A percentile compares a stretch with the other conserved stretches of the same genome.
These are phyloP conservation scores for Leucopsar rothschildi DNA, from an alignment of 2,113 vertebrate species.

Conservation along the genomic window DNA sequence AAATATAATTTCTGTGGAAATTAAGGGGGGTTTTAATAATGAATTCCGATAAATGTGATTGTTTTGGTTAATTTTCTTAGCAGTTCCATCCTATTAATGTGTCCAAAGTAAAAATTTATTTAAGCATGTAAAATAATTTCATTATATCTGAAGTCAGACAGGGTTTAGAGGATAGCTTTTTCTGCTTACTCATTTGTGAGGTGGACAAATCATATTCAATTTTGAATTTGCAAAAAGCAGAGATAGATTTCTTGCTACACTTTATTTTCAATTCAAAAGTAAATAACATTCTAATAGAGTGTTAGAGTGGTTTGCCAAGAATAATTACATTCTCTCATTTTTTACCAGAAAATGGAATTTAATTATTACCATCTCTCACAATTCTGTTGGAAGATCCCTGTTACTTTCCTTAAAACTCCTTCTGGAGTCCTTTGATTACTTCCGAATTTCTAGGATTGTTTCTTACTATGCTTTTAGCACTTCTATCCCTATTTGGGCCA, in stretches of 20 bases:
- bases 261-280: neutral
- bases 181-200: neutral
- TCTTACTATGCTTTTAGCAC: neutral
- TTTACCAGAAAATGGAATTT: neutral
- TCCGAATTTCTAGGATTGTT: neutral
- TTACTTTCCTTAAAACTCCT: neutral
- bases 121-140: neutral
- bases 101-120: neutral
- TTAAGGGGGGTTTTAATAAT: neutral
- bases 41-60: neutral
- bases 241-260: neutral
- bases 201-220: neutral
- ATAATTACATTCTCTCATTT: neutral
- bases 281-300: neutral
- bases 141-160: neutral
- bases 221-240: neutral
- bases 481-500: neutral
- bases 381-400: neutral
- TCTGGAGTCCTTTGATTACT: neutral
- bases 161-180: neutral
- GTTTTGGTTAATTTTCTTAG: neutral
- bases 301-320: neutral
- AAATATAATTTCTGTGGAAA: neutral
- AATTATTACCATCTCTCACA: neutral
- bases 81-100: neutral